Evolutionary conservation across 2,113 vertebrate genomes (phyloP), one percentile per base, ranked within the genome.

Genomic region (Apistogramma diplotaenia): DNA sequence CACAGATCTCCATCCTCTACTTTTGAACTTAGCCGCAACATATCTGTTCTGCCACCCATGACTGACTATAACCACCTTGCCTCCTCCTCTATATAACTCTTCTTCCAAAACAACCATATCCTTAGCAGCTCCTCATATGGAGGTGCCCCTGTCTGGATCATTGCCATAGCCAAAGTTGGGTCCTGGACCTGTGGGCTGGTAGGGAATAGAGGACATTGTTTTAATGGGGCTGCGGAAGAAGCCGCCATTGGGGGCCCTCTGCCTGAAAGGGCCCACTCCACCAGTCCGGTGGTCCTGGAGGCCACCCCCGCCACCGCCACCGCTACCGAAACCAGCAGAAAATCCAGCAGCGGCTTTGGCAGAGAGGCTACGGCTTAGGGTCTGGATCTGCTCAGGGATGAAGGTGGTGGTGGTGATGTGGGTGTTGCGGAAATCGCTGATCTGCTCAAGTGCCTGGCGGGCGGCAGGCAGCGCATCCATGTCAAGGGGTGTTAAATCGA

Each of bases 311-410:
- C 90, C 91, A 21, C 85, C 57, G 43, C 95, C 90, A 21, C 86
- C 77, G 37, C 94, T 95, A 92, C 97, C 97, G 35, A 99, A 99
- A 82, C 93, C 92, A 78, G 91, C 60, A 89, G 97, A 96, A 91
- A 99, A 99, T 75, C 98, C 98, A 31, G 97, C 97, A 77, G 97
- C 97, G 1, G 98, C 98, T 95, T 99, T 99, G 92, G 98, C 97
- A 12, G 98, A 99, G 83, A 99, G 96, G 82, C 95, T 99, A 92
- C 98, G 98, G 95, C 98, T 99, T 91, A 99, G 97, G 95, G 98
- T 99, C 96, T 99, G 98, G 96, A 99, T 99, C 96, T 99, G 98
- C 93, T 99, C 98, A 40, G 98, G 98, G 95, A 99, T 99, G 95
- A 99, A 99, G 93, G 98, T 99, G 85, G 98, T 99, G 86, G 98